phyloP scores from a whole-genome alignment of 2,797 vertebrate genomes.

The Trichosurus vulpecula region DNA sequence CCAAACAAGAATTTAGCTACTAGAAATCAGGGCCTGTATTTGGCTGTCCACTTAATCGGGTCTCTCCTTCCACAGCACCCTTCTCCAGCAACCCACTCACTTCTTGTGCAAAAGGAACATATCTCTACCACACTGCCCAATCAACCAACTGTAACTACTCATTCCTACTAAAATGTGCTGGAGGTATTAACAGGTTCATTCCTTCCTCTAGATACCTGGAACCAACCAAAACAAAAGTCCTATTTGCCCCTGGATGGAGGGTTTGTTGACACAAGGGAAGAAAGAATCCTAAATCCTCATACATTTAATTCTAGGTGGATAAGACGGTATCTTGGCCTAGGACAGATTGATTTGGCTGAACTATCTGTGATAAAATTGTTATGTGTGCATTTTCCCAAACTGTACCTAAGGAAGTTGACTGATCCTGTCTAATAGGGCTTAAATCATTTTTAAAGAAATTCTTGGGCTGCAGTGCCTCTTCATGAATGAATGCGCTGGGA shows the following conservation, averaged over 20 bases:
- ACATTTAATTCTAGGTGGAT: no score
- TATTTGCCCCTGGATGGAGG: rapidly evolving
- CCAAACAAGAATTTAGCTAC: neutral
- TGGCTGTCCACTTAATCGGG: neutral
- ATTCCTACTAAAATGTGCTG: neutral
- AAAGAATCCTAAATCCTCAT: neutral
- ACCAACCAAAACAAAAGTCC: neutral
- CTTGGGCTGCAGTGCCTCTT: rapidly evolving
- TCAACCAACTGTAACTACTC: neutral
- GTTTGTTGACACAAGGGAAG: rapidly evolving
- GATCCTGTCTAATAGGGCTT: rapidly evolving
- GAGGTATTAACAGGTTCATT: neutral
- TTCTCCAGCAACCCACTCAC: neutral
- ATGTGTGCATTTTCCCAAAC: neutral
- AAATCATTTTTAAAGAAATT: neutral
- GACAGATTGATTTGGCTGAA: rapidly evolving
- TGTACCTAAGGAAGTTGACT: neutral
- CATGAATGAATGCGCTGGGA: rapidly evolving
- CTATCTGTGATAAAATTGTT: neutral
- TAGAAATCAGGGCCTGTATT: neutral
- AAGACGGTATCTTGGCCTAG: rapidly evolving
- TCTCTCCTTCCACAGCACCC: neutral
- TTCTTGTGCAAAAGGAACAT: neutral
- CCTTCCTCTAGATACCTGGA: neutral
- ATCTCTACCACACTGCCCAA: neutral